phyloP scores from a whole-genome alignment of 2,888 invertebrate genomes.

The Eupithecia centaureata region DNA sequence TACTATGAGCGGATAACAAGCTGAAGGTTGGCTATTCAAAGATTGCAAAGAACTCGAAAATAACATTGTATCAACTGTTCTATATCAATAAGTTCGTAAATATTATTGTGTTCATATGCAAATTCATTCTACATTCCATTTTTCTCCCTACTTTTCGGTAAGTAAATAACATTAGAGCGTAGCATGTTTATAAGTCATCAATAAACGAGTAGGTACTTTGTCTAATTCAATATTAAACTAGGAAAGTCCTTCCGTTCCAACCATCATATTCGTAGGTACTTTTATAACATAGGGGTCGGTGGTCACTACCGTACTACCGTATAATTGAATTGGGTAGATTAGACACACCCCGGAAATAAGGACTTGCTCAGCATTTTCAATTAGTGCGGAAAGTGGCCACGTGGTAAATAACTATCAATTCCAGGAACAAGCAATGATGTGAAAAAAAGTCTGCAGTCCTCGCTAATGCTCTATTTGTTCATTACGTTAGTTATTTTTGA shows the following conservation, averaged over 20 bases:
- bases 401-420: neutral
- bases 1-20: conserved; percentile 54
- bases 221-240: conserved; percentile 25
- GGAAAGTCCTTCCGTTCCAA: conserved; percentile 17
- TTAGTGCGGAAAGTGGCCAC: neutral
- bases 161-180: conserved; percentile 6
- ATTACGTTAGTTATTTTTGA: neutral
- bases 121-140: conserved; percentile 9
- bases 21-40: conserved; percentile 51
- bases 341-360: conserved; percentile 24
- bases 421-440: neutral
- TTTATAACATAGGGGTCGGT: conserved; percentile 33
- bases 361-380: neutral
- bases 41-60: conserved; percentile 50
- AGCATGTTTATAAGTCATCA: conserved; percentile 27
- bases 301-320: conserved; percentile 15
- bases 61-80: conserved; percentile 12
- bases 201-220: conserved; percentile 15
- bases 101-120: neutral
- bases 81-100: neutral
- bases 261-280: conserved; percentile 30
- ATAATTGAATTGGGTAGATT: conserved; percentile 28
- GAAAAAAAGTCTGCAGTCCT: neutral
- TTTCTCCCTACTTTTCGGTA: conserved; percentile 2
- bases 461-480: neutral